Percentiles rank a stretch among this genome's conserved stretches.
Conservation (phyloP, 2,797 vertebrate species). For the Pangasius djambal region DNA sequence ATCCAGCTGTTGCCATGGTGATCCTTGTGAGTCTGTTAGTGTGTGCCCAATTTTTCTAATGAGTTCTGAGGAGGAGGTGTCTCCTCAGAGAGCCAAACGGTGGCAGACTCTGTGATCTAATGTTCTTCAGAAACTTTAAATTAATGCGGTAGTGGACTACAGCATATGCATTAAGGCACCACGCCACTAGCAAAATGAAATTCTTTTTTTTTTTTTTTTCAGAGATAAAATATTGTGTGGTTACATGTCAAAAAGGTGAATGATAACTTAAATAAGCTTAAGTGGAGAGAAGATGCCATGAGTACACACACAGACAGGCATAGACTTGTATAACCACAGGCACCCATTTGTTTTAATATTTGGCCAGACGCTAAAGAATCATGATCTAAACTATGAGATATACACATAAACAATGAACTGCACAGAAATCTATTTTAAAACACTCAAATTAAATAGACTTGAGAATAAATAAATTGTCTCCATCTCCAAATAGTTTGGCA, state of each 20-base stretch:
- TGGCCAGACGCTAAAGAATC: neutral
- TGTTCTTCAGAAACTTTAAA: constrained; percentile 39
- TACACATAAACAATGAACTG: neutral
- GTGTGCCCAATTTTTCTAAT: constrained; percentile 48
- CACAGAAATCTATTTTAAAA: neutral
- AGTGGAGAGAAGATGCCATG: neutral
- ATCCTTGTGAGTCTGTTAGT: constrained; percentile 49
- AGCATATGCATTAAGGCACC: constrained; percentile 4
- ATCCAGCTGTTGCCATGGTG: constrained; percentile 59
- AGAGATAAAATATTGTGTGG: neutral
- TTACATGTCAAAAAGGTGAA: neutral
- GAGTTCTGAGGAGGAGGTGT: constrained; percentile 47
- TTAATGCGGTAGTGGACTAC: constrained; percentile 33
- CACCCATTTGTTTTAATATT: neutral
- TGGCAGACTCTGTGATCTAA: constrained; percentile 18
- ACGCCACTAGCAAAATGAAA: constrained; percentile 14
- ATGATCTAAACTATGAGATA: neutral
- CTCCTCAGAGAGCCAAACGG: constrained; percentile 40
- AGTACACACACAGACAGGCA: neutral
- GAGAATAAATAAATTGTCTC: neutral
- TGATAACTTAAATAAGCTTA: constrained; percentile 24
- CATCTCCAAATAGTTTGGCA: neutral
- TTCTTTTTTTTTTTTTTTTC: neutral
- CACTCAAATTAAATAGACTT: neutral
- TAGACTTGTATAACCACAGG: neutral